Conservation (phyloP, 2,797 vertebrate genomes). For the Cossypha niveicapilla region DNA sequence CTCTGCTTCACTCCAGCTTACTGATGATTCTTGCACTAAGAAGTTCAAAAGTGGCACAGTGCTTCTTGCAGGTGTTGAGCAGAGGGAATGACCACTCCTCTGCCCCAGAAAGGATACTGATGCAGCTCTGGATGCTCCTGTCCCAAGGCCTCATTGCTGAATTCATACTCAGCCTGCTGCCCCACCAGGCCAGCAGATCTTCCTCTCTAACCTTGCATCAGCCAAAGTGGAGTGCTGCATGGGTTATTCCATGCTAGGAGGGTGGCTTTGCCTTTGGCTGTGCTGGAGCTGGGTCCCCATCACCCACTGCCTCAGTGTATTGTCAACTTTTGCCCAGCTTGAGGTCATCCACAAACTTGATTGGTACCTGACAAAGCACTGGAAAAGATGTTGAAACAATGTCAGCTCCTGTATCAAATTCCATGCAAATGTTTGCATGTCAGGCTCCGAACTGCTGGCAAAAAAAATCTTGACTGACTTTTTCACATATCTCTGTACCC, state of each 20-base stretch:
- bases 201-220: neutral
- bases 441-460: neutral
- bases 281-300: neutral
- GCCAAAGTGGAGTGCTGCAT: rapidly evolving
- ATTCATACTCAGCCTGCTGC: neutral
- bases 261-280: neutral
- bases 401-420: neutral
- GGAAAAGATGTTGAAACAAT: neutral
- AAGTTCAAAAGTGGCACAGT: neutral
- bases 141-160: neutral
- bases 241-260: neutral
- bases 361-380: neutral
- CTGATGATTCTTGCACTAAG: neutral
- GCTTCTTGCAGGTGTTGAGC: neutral
- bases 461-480: neutral
- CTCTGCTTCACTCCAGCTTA: neutral
- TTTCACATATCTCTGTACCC: neutral
- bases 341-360: neutral
- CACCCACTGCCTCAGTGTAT: neutral
- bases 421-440: neutral
- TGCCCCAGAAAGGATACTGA: neutral
- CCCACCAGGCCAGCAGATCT: neutral
- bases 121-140: neutral
- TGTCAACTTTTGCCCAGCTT: neutral
- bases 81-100: neutral